These are phyloP conservation scores for Myxocyprinus asiaticus DNA, from an alignment of 2,113 vertebrate species.

Conservation along the genomic window DNA sequence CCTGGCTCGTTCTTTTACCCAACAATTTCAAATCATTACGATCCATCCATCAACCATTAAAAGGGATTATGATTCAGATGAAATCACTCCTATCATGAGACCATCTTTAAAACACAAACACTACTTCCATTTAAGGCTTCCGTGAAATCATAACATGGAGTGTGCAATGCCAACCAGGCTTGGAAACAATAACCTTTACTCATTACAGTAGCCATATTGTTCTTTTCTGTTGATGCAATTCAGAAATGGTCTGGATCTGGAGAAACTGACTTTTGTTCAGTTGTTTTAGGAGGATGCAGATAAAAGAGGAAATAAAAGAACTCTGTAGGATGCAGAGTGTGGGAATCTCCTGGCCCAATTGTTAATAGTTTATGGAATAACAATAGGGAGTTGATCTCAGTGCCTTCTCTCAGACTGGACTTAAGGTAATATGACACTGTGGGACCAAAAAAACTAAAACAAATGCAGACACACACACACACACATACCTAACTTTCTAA, in stretches of 20 bases:
- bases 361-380: conserved; percentile 44
- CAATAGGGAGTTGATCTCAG: conserved; percentile 29
- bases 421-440: conserved; percentile 39
- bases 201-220: neutral
- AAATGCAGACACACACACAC: conserved; percentile 1
- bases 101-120: neutral
- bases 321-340: conserved; percentile 30
- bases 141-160: neutral
- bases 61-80: neutral
- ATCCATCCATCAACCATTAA: neutral
- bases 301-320: conserved; percentile 29
- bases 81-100: neutral
- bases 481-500: too few species aligned
- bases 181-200: neutral
- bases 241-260: neutral
- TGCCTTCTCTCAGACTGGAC: conserved; percentile 26
- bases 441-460: conserved; percentile 12
- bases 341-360: conserved; percentile 38
- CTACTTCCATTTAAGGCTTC: neutral
- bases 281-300: neutral
- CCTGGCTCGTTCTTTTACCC: too few species aligned
- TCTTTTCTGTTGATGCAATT: conserved; percentile 6
- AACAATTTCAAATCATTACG: neutral
- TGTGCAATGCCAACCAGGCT: neutral
- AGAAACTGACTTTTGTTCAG: too few species aligned